Percentiles rank a stretch among this genome's conserved stretches.
Conservation (phyloP, 2,113 vertebrate genomes). For the Trachemys scripta region DNA sequence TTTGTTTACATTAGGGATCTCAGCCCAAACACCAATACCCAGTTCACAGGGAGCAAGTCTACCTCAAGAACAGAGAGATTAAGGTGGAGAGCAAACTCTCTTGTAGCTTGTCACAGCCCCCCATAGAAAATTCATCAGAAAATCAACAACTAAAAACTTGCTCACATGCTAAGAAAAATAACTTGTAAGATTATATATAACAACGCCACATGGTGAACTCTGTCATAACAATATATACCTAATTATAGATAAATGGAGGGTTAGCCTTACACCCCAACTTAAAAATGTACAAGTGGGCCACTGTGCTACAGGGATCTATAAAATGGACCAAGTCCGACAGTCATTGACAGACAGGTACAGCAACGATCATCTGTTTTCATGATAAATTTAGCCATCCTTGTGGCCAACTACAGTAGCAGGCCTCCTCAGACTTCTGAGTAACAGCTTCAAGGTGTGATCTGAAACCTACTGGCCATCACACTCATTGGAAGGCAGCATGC, state of each 20-base stretch:
- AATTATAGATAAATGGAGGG: background rate
- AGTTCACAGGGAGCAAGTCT: constrained; percentile 40
- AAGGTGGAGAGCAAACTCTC: background rate
- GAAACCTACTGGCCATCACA: background rate
- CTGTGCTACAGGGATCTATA: background rate
- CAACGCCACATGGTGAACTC: background rate
- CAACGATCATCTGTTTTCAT: background rate
- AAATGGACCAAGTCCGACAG: background rate
- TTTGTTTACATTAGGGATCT: constrained; percentile 1
- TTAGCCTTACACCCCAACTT: background rate
- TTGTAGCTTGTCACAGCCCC: constrained; percentile 5
- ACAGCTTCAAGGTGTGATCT: background rate
- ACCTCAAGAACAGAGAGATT: constrained; percentile 16
- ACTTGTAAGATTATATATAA: background rate
- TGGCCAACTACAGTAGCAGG: background rate
- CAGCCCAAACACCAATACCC: constrained; percentile 55
- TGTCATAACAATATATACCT: background rate
- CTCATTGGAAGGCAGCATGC: background rate
- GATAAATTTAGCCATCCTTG: background rate
- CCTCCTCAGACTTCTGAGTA: background rate
- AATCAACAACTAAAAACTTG: background rate
- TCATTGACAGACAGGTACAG: background rate
- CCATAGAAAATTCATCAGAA: background rate
- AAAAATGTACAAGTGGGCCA: background rate
- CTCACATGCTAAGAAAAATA: background rate